Percentiles rank a stretch among this genome's conserved stretches.
Conservation (phyloP, 2,888 invertebrate species). For the Phyllotreta striolata region DNA sequence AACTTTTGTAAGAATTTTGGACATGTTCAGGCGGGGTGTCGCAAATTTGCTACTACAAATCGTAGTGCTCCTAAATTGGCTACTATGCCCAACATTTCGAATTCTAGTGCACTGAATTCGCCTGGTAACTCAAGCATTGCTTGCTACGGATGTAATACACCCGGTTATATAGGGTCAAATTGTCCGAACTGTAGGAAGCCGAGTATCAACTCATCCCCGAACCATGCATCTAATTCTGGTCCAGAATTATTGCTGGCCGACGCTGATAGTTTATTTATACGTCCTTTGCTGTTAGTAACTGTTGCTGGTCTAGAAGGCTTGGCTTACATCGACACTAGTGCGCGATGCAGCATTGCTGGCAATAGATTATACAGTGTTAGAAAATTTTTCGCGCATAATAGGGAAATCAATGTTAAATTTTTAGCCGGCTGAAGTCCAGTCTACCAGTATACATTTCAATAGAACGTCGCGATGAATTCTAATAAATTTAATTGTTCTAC, state of each 20-base stretch:
- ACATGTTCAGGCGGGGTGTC: constrained; percentile 2
- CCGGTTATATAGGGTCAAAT: not conserved
- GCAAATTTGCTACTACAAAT: not conserved
- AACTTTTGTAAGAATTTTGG: constrained; percentile 5
- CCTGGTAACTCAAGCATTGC: not conserved
- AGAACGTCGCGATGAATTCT: too few species aligned
- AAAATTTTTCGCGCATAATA: too few species aligned
- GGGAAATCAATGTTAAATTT: too few species aligned
- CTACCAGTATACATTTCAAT: too few species aligned
- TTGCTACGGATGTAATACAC: constrained; percentile 2
- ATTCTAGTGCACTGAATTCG: not conserved
- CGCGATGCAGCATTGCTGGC: too few species aligned
- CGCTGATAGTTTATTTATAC: not conserved
- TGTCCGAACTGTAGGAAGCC: not conserved
- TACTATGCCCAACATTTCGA: not conserved
- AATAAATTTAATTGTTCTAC: too few species aligned
- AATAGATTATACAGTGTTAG: too few species aligned
- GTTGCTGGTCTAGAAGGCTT: too few species aligned
- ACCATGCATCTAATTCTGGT: too few species aligned
- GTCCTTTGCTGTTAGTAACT: too few species aligned
- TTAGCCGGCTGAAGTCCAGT: too few species aligned
- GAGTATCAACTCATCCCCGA: not conserved
- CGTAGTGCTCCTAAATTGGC: not conserved
- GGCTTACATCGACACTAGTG: too few species aligned
- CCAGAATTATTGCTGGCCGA: not conserved